Conservation (phyloP, 2,888 invertebrate species). For the Amiota mariae region DNA sequence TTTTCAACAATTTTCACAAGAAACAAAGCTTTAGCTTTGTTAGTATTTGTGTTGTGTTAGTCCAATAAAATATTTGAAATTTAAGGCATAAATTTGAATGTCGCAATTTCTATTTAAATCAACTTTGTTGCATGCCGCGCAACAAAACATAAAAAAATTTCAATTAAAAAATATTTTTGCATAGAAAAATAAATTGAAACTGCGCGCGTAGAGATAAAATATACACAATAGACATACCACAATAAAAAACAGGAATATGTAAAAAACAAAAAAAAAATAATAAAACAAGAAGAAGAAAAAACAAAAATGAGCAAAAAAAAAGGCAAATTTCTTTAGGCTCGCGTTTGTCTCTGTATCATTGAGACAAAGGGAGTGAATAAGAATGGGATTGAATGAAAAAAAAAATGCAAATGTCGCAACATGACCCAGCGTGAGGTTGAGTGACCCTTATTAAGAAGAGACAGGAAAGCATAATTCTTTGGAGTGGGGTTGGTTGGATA, state of each 20-base stretch:
- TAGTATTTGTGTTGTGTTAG: background rate
- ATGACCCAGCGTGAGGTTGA: conserved; percentile 24
- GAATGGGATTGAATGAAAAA: background rate
- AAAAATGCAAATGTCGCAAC: conserved; percentile 21
- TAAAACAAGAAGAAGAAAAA: background rate
- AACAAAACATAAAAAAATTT: conserved; percentile 11
- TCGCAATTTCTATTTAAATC: conserved; percentile 19
- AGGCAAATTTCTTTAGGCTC: conserved; percentile 20
- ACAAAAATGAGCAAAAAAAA: background rate
- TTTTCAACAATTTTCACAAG: conserved; percentile 11
- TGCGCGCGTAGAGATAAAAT: background rate
- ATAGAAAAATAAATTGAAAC: conserved; percentile 17
- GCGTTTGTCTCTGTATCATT: background rate
- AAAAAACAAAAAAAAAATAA: background rate
- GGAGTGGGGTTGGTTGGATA: too few species aligned
- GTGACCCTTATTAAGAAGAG: conserved; percentile 23
- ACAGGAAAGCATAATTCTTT: background rate
- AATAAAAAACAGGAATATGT: background rate
- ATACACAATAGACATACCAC: background rate
- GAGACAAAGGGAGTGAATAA: too few species aligned
- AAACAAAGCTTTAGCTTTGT: background rate
- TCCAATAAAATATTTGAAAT: background rate
- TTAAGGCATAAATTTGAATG: background rate
- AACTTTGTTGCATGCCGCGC: conserved; percentile 2
- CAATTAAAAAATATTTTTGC: conserved; percentile 30